Evolutionary conservation across 2,888 invertebrate species (phyloP), one percentile per base, ranked within the genome.

Genomic region (Diaprepes abbreviatus): DNA sequence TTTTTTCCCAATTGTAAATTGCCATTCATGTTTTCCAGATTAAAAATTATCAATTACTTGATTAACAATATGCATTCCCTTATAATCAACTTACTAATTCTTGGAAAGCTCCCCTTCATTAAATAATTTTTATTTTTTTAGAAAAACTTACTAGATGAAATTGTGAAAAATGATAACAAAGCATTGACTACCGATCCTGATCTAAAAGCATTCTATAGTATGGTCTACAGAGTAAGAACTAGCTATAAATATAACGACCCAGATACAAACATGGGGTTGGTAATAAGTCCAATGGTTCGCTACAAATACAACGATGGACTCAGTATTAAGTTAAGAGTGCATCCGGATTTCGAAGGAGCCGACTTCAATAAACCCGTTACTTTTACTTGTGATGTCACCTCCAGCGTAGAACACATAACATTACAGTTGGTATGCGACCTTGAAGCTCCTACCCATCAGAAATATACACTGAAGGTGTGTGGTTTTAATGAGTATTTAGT

Each of bases 361-460:
- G 82, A 84, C 74, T 82, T 85, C 14, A 74, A 84, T 17, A 82
- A 81, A 73, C 94, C 96, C 5, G 90, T 96, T 76, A 90, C 90
- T 9, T 97, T 98, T 83, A 97, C 96, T 35, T 96, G 96, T 80
- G 96, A 97, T 85, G 96, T 96, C 74, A 93, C 92, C 78, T 92
- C 94, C 58, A 93, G 91, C 50, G 91, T 95, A 66, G 94, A 95
- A 77, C 93, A 95, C 82, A 92, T 95, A 55, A 92, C 95, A 78
- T 87, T 93, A 75, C 94, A 95, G 79, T 91, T 94, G 24, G 91
- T 93, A 21, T 93, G 92, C 82, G 92, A 93, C 40, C 85, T 95
- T 55, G 95, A 94, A 74, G 92, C 83, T 4, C 83, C 84, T 1
- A 74, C 79, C 6, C 77, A 78, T 52, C 85, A 85, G 67, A 86